Evolutionary conservation across 1,140 invertebrate genomes (phyloP).

Genomic region (Camponotus floridanus): DNA sequence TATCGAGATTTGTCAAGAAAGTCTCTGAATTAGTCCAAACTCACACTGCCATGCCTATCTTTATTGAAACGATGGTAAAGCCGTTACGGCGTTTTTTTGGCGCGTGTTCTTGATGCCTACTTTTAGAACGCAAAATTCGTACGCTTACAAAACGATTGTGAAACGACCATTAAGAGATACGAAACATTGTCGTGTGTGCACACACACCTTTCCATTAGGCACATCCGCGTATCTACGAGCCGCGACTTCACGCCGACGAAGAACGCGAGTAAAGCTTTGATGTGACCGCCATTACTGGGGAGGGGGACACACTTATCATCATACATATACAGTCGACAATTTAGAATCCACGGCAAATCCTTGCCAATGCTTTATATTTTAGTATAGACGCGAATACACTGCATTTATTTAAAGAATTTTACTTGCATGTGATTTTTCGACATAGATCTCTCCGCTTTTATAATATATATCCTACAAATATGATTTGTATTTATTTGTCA

Average conservation of each 20-base stretch:
- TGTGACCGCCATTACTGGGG: slow-evolving; percentile 83
- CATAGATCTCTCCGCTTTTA: neutral
- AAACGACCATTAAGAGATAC: slow-evolving; percentile 81
- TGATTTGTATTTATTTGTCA: neutral
- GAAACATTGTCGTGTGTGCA: slow-evolving; percentile 75
- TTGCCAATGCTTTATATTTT: slow-evolving; percentile 35
- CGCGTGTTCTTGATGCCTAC: neutral
- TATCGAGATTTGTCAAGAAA: neutral
- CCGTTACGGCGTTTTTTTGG: neutral
- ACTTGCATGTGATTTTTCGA: neutral
- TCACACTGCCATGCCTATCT: neutral
- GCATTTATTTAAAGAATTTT: slow-evolving; percentile 7
- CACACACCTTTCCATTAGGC: slow-evolving; percentile 79
- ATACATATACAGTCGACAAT: slow-evolving; percentile 71
- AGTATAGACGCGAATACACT: neutral
- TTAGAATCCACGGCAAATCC: slow-evolving; percentile 42
- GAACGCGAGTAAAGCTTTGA: slow-evolving; percentile 80
- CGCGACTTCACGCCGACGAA: slow-evolving; percentile 81
- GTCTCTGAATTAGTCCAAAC: neutral
- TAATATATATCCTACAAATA: too few species aligned
- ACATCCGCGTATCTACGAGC: slow-evolving; percentile 82
- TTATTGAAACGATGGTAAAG: slow-evolving; percentile 46
- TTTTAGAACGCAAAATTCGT: slow-evolving; percentile 47
- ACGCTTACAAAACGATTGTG: slow-evolving; percentile 66
- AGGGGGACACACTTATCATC: slow-evolving; percentile 85